Conservation (phyloP, 2,113 vertebrate species). For the Melanostigma gelatinosum region DNA sequence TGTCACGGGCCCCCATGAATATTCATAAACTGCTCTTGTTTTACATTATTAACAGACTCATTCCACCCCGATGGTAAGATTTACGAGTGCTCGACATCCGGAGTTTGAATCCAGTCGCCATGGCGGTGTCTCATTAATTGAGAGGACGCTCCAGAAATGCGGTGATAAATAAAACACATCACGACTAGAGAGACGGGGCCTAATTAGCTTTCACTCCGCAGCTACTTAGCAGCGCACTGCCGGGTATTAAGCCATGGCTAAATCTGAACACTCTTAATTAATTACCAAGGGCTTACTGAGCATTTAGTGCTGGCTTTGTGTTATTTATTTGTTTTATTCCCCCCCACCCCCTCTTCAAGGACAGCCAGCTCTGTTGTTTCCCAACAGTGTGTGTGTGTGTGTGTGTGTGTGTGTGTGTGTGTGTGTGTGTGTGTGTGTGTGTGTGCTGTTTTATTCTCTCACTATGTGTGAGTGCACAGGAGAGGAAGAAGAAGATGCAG, state of each 20-base stretch:
- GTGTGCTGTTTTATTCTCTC: constrained; percentile 21
- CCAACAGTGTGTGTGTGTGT: constrained; percentile 19
- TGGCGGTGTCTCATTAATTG: constrained; percentile 19
- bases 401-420: background rate
- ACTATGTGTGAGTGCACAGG: constrained; percentile 17
- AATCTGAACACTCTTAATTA: constrained; percentile 66
- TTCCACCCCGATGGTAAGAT: constrained; percentile 60
- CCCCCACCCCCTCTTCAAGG: constrained; percentile 37
- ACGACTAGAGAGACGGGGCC: constrained; percentile 42
- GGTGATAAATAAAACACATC: constrained; percentile 69
- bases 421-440: background rate
- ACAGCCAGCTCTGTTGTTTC: constrained; percentile 35
- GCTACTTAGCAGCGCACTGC: constrained; percentile 58
- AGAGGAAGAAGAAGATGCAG: background rate
- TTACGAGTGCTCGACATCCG: constrained; percentile 54
- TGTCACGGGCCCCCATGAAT: constrained; percentile 60
- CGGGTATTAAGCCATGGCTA: constrained; percentile 62
- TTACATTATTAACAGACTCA: constrained; percentile 68
- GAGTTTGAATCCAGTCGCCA: constrained; percentile 28
- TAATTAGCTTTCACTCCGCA: constrained; percentile 72
- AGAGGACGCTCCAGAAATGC: constrained; percentile 48
- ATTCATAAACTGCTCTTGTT: constrained; percentile 68
- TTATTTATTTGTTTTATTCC: constrained; percentile 37
- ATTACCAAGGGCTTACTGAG: constrained; percentile 61
- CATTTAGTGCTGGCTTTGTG: constrained; percentile 43